Percentiles rank a stretch among this genome's conserved stretches.
phyloP scores from a whole-genome alignment of 2,113 vertebrate genomes.

The Ranitomeya variabilis region DNA sequence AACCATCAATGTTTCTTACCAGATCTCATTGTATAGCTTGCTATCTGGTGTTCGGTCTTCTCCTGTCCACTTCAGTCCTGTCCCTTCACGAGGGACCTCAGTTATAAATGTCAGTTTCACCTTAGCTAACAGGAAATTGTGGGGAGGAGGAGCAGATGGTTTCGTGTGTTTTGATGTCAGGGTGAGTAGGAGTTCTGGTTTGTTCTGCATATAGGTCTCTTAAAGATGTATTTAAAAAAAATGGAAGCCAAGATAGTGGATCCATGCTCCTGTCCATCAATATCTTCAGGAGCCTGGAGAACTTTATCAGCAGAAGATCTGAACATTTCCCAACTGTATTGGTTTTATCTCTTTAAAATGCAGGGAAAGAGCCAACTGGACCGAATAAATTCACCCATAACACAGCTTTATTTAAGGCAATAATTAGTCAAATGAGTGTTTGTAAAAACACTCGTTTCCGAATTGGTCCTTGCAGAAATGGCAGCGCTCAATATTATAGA shows the following conservation, averaged over 20 bases:
- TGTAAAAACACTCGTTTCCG: too few relatives aligned
- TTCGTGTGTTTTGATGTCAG: background rate
- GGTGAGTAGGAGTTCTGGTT: background rate
- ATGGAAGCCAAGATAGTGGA: background rate
- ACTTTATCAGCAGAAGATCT: background rate
- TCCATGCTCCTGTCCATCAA: background rate
- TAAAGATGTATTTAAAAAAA: background rate
- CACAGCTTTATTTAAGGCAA: too few relatives aligned
- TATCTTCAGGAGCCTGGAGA: background rate
- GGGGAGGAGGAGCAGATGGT: background rate
- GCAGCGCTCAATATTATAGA: too few relatives aligned
- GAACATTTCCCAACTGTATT: background rate
- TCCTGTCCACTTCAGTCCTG: slow-evolving; percentile 3
- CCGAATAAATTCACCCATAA: too few relatives aligned
- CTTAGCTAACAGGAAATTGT: slow-evolving; percentile 39
- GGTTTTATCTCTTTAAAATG: background rate
- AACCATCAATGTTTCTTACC: slow-evolving; percentile 25
- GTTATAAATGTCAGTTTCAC: slow-evolving; percentile 39
- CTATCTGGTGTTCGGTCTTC: background rate
- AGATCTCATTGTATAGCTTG: background rate
- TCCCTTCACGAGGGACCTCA: slow-evolving; percentile 5
- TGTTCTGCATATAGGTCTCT: background rate
- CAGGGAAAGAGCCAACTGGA: background rate
- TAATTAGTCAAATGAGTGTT: too few relatives aligned
- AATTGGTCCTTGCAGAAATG: too few relatives aligned